Evolutionary conservation across 1,140 invertebrate genomes (phyloP).

Genomic region (Diabrotica undecimpunctata): DNA sequence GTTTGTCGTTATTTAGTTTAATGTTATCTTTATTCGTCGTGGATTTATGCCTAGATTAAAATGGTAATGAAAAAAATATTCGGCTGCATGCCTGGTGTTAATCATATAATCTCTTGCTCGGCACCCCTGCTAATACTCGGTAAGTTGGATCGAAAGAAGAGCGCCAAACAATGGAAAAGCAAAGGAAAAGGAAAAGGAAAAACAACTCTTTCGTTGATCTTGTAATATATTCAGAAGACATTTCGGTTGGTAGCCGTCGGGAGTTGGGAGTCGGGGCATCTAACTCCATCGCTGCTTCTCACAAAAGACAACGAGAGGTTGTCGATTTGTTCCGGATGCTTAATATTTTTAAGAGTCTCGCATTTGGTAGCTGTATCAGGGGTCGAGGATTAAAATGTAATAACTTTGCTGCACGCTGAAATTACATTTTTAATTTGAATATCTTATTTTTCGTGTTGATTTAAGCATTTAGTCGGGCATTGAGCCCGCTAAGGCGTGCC

Average conservation of each 20-base stretch:
- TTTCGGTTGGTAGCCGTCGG: slow-evolving; percentile 9
- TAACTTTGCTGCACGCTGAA: slow-evolving; percentile 48
- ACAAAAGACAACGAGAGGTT: slow-evolving; percentile 9
- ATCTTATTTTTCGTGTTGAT: slow-evolving; percentile 65
- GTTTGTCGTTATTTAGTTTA: no score
- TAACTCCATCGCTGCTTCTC: slow-evolving; percentile 12
- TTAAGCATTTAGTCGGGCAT: slow-evolving; percentile 53
- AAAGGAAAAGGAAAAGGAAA: neutral
- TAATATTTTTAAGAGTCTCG: slow-evolving; percentile 46
- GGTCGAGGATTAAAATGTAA: slow-evolving; percentile 49
- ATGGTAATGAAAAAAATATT: slow-evolving; percentile 33
- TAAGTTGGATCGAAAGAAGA: slow-evolving; percentile 2
- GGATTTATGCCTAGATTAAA: slow-evolving; percentile 10
- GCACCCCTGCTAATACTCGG: slow-evolving; percentile 26
- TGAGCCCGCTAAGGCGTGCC: slow-evolving; percentile 57
- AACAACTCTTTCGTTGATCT: slow-evolving; percentile 21
- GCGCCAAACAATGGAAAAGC: slow-evolving; percentile 1
- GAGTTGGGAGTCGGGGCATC: neutral
- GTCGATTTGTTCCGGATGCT: slow-evolving; percentile 46
- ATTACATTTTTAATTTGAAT: slow-evolving; percentile 66
- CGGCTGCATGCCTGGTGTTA: slow-evolving; percentile 18
- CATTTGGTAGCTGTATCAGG: slow-evolving; percentile 41
- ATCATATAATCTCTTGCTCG: slow-evolving; percentile 38
- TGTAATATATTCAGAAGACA: slow-evolving; percentile 21
- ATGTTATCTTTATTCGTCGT: no score